Base-by-base conservation (phyloP, 2,113 vertebrate genomes). In the Nesospiza acunhae region DNA sequence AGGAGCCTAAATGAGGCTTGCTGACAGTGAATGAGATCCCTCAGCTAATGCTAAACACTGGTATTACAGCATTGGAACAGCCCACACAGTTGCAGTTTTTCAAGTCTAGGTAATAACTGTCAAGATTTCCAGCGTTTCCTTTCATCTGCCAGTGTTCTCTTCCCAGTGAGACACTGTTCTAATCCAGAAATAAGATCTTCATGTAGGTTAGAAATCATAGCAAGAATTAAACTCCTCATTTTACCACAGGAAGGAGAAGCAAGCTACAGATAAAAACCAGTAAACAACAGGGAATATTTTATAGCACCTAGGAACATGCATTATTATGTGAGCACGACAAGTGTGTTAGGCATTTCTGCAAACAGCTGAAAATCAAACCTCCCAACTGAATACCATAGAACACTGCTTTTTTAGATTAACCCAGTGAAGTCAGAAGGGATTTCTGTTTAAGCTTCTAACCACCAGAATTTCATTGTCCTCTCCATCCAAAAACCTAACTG, bases 291-390 rank as follows among this genome's bases (percentile, higher is more conserved):
- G 7, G 15, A 76, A 6, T 17, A 60, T 35, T 80, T 64, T 52
- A 62, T 2, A 89, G 37, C 11, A 64, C 21, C 15, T 26, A 24
- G 26, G 52, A 81, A 62, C 22, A 33, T 3, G 2, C 12, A 35
- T 41, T 27, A 69, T 53, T 47, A 55, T 2, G 8, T 19, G 56
- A 50, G 23, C 27, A 42, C 7, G 6, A 37, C 26, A 72, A 77
- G 33, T 0, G 0, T 22, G 39, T 22, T 75, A 59, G 0, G 0
- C 7, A 7, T 52, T 79, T 76, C 66, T 66, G 33, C 6, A 13
- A 89, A 73, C 15, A 72, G 47, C 6, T 67, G 50, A 78, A 78
- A 78, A 67, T 24, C 60, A 81, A 75, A 13, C 9, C 20, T 47
- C 15, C 1, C 4, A 74, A 53, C 2, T 24, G 37, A 93, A 27